These are phyloP conservation scores for Cairina moschata DNA, from an alignment of 2,113 vertebrate species.

Conservation along the genomic window DNA sequence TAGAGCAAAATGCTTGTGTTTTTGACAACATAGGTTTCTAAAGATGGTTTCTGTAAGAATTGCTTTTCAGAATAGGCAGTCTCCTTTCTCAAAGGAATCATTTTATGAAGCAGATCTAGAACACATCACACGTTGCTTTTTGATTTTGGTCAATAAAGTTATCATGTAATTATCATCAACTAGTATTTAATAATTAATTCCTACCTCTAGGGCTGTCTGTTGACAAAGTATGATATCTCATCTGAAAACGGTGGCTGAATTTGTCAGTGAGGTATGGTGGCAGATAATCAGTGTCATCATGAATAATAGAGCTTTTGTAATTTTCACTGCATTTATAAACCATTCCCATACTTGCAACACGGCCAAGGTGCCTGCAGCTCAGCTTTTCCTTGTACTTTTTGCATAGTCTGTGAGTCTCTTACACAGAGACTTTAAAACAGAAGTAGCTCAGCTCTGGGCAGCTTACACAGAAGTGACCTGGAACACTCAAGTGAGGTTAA, in stretches of 20 bases:
- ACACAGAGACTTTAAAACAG: not conserved
- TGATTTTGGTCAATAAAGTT: conserved; percentile 78
- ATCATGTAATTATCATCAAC: conserved; percentile 80
- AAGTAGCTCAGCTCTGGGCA: not conserved
- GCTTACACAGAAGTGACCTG: not conserved
- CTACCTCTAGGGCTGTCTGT: conserved; percentile 76
- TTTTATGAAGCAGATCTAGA: not conserved
- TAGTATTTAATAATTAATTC: conserved; percentile 80
- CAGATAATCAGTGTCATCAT: conserved; percentile 69
- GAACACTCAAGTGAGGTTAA: not conserved
- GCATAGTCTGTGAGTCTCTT: not conserved
- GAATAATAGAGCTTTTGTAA: conserved; percentile 80
- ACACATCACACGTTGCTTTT: not conserved
- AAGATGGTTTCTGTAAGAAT: not conserved
- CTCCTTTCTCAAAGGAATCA: not conserved
- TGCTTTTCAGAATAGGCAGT: not conserved
- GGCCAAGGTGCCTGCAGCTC: conserved; percentile 59
- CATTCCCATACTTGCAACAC: conserved; percentile 61
- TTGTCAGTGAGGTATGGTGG: conserved; percentile 57
- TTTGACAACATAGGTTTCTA: not conserved
- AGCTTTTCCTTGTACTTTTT: conserved; percentile 1
- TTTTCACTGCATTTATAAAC: conserved; percentile 73
- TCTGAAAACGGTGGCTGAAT: conserved; percentile 51
- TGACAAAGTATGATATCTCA: conserved; percentile 61
- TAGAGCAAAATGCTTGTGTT: not conserved